Base-by-base conservation (phyloP, 2,888 invertebrate genomes). In the Clitarchus hookeri region DNA sequence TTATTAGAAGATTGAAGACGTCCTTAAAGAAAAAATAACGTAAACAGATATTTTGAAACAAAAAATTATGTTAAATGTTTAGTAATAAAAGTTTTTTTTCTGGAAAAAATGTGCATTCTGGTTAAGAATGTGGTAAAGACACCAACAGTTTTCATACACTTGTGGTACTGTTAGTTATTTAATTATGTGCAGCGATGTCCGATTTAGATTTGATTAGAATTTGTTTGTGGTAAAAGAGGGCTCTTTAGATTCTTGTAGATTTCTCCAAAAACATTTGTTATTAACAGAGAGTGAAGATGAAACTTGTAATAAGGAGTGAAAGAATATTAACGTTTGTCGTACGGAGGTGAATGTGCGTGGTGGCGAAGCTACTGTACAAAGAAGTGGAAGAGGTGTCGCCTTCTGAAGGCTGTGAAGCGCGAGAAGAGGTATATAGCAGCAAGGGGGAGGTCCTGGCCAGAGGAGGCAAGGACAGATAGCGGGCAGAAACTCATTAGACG, bases 401-500 rank as follows among this genome's bases (percentile, higher is more conserved):
- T 65, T 65, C n/a, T 11, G 65, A 48, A n/a, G 65, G 65, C n/a
- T 65, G 36, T 4, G 36, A 36, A 36, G 36, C 36, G 4, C 36
- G 36, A 36, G 36, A 36, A 36, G 36, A 36, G 36, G 36, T n/a
- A n/a, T n/a, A n/a, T n/a, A n/a, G 36, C 36, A 9, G 65, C 19
- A 8, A 8, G 65, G 65, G 65, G 11, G 65, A 12, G 65, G 23
- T 65, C n/a, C n/a, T 6, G 65, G 13, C 65, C 19, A 19, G 4
- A 12, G 65, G 23, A 65, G 65, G 65, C 19, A 65, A 65, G 65
- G 65, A 23, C 65, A 65, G 65, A 65, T 65, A 65, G 8, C 65
- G 65, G 65, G 12, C 65, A 65, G 65, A 65, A 65, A 65, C 65
- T 65, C 65, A 65, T 65, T 65, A 65, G 65, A 23, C 65, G 65